Percentiles rank a stretch among this genome's conserved stretches.
Conservation (phyloP, 1,140 invertebrate genomes). For the Dendrolimus kikuchii region DNA sequence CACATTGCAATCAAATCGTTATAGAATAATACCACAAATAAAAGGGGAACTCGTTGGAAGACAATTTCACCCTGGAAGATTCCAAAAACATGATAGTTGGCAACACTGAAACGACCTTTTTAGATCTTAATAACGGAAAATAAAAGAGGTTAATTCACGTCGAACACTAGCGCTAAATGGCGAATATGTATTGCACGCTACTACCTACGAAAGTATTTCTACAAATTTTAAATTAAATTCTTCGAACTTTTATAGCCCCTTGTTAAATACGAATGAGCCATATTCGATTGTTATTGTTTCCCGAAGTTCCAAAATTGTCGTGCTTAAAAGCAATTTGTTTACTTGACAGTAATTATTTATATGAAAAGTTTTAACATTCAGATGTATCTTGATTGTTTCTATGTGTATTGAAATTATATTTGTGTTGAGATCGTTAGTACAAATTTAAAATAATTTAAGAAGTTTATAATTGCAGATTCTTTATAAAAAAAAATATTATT, state of each 20-base stretch:
- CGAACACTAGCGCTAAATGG: conserved; percentile 46
- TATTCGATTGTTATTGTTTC: conserved; percentile 11
- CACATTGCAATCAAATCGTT: conserved; percentile 15
- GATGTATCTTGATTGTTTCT: too few species aligned
- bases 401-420: too few species aligned
- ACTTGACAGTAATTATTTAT: too few species aligned
- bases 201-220: conserved; percentile 27
- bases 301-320: neutral
- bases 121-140: conserved; percentile 39
- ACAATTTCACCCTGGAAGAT: conserved; percentile 22
- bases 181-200: conserved; percentile 45
- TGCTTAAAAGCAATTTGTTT: too few species aligned
- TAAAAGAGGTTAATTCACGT: conserved; percentile 33
- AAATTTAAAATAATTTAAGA: too few species aligned
- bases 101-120: conserved; percentile 21
- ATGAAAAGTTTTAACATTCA: too few species aligned
- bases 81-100: conserved; percentile 17
- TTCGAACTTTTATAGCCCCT: conserved; percentile 53
- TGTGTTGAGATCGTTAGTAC: too few species aligned
- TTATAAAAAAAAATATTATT: too few species aligned
- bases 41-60: conserved; percentile 14
- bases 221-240: conserved; percentile 68
- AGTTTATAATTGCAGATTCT: too few species aligned
- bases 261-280: conserved; percentile 45
- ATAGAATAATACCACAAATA: conserved; percentile 31